Percentiles rank a stretch among this genome's conserved stretches.
Conservation (phyloP, 2,113 vertebrate species). For the Trachemys scripta region DNA sequence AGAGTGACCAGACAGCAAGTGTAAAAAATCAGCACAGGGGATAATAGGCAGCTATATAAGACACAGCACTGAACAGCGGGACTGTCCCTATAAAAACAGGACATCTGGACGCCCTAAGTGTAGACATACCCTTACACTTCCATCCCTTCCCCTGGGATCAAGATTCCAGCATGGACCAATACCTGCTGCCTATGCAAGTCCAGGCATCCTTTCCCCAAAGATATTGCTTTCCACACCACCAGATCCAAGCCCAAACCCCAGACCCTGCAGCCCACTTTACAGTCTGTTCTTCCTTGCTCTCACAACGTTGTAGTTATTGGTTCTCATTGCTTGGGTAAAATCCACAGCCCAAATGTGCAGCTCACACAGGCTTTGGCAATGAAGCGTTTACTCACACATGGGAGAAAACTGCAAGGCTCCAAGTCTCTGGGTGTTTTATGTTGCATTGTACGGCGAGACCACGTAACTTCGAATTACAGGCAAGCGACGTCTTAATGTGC, state of each 20-base stretch:
- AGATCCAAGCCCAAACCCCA: accelerated
- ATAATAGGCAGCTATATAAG: no score
- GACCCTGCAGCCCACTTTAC: accelerated
- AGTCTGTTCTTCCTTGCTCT: background rate
- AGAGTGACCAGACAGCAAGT: no score
- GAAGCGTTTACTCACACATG: background rate
- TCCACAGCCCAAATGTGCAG: accelerated
- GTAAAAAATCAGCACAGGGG: no score
- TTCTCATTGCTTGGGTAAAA: background rate
- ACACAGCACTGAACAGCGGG: no score
- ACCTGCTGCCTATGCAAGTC: accelerated
- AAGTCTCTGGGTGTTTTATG: background rate
- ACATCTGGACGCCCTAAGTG: no score
- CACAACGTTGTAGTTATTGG: background rate
- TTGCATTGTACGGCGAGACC: accelerated
- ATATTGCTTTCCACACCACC: background rate
- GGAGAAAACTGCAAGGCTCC: slow-evolving; percentile 2
- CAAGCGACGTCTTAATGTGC: accelerated
- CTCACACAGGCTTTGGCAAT: accelerated
- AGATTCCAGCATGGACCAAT: accelerated
- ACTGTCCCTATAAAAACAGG: no score
- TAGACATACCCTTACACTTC: background rate
- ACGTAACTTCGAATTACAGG: accelerated
- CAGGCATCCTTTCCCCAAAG: background rate
- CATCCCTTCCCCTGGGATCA: background rate